Evolutionary conservation across 2,113 vertebrate genomes (phyloP).

Genomic region (Toxotes chatareus): DNA sequence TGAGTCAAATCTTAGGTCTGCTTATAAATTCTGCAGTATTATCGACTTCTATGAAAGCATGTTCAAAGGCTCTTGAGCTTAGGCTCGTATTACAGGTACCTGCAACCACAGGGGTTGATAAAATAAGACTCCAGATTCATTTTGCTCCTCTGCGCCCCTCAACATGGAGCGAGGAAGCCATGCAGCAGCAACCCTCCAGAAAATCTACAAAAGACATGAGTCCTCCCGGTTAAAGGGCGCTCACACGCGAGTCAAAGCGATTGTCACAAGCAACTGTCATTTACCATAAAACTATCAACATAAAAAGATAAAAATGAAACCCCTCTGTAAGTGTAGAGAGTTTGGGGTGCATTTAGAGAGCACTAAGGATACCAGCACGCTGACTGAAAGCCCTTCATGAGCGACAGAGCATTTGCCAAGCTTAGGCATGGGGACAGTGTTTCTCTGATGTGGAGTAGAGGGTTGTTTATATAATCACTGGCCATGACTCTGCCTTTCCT

Average conservation of each 20-base stretch:
- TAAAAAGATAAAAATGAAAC: not conserved
- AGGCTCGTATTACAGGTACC: not conserved
- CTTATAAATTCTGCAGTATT: not conserved
- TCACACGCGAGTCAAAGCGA: not conserved
- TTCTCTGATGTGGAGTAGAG: slow-evolving; percentile 29
- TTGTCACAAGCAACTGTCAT: not conserved
- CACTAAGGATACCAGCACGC: not conserved
- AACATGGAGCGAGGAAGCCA: not conserved
- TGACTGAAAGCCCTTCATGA: slow-evolving; percentile 16
- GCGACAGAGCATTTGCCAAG: slow-evolving; percentile 11
- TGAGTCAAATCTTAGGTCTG: not conserved
- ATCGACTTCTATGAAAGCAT: not conserved
- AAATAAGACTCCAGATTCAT: not conserved
- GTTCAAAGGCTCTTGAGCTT: not conserved
- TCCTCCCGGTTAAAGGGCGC: not conserved
- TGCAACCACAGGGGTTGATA: not conserved
- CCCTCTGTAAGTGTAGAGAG: not conserved
- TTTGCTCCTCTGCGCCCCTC: not conserved
- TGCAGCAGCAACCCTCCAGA: not conserved
- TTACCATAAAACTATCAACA: not conserved
- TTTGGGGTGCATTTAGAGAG: not conserved
- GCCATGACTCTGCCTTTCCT: slow-evolving; percentile 33
- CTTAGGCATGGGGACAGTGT: not conserved
- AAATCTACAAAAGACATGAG: not conserved
- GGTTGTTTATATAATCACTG: slow-evolving; percentile 41